phyloP scores from a whole-genome alignment of 2,797 vertebrate species.

The Taeniopygia guttata region DNA sequence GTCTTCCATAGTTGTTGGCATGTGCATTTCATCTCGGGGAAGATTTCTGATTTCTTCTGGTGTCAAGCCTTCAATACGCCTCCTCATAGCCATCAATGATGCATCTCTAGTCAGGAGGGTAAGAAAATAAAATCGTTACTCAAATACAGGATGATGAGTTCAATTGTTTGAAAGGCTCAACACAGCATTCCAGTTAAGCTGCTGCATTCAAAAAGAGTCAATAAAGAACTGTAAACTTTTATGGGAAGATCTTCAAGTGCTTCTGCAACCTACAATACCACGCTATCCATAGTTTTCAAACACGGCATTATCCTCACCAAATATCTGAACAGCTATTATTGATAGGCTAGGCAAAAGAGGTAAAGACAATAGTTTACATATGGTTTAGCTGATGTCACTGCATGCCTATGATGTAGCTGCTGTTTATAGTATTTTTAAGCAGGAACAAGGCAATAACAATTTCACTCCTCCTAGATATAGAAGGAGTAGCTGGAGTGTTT shows the following conservation, averaged over 20 bases:
- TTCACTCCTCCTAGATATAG: neutral
- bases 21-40: slow-evolving; percentile 96
- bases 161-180: neutral
- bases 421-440: neutral
- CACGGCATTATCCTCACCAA: neutral
- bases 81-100: slow-evolving; percentile 97
- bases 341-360: neutral
- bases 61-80: slow-evolving; percentile 92
- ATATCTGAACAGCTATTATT: neutral
- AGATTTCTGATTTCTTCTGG: slow-evolving; percentile 97
- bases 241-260: neutral
- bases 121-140: neutral
- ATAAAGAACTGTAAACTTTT: neutral
- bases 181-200: neutral
- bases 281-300: neutral
- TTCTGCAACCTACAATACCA: neutral
- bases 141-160: rapidly evolving
- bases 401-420: neutral
- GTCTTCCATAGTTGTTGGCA: slow-evolving; percentile 99
- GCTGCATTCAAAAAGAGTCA: neutral
- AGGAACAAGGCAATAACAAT: neutral
- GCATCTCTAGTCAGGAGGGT: slow-evolving; percentile 82
- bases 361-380: neutral
- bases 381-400: neutral
- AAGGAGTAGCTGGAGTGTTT: neutral